Percentiles rank a stretch among this genome's conserved stretches.
Conservation (phyloP, 2,113 vertebrate genomes). For the Elaphurus davidianus region DNA sequence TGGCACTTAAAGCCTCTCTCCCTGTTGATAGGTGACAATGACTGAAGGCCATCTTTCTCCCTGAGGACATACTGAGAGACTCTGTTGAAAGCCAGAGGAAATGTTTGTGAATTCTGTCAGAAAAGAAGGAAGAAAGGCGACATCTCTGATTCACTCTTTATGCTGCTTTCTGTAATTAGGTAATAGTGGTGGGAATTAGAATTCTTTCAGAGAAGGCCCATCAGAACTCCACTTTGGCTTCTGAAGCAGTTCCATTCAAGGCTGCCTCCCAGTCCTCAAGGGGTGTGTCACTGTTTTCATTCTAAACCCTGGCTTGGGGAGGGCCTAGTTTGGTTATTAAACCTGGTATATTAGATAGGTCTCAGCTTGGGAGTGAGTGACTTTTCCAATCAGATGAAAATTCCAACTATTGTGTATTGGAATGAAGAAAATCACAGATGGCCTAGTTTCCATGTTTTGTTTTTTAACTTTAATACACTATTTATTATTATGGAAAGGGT, state of each 20-base stretch:
- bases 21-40: not conserved
- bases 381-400: not conserved
- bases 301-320: not conserved
- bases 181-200: not conserved
- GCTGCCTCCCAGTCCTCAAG: not conserved
- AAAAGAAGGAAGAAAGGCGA: not conserved
- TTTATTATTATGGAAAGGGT: not conserved
- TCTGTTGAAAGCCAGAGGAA: not conserved
- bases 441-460: not conserved
- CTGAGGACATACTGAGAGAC: not conserved
- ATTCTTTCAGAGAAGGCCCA: not conserved
- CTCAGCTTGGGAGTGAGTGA: not conserved
- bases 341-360: not conserved
- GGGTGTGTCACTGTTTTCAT: not conserved
- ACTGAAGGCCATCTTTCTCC: not conserved
- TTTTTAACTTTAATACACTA: not conserved
- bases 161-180: not conserved
- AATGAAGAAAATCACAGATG: constrained; percentile 28
- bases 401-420: not conserved
- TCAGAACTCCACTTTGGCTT: not conserved
- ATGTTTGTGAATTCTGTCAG: not conserved
- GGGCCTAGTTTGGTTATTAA: not conserved
- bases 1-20: not conserved
- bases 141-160: not conserved
- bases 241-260: not conserved